Percentiles rank a stretch among this genome's conserved stretches.
These are phyloP conservation scores for Lepidostoma basale DNA, from an alignment of 1,140 invertebrate genomes.

Conservation along the genomic window DNA sequence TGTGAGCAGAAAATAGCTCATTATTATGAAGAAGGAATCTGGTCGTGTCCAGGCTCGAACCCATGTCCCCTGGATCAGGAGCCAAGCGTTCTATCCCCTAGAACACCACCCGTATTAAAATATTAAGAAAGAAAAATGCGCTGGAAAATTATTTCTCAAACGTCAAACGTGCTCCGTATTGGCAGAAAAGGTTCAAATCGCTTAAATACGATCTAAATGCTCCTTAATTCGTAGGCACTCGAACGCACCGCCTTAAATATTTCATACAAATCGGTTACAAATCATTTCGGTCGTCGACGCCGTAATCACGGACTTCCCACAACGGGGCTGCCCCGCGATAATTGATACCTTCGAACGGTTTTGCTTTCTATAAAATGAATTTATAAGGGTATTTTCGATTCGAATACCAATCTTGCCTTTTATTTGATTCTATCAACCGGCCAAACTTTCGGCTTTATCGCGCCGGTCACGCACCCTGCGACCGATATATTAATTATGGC, in stretches of 20 bases:
- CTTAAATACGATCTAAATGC: conserved; percentile 1
- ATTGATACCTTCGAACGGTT: conserved; percentile 30
- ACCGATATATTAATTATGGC: conserved; percentile 32
- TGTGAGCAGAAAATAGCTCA: too few relatives aligned
- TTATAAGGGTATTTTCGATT: conserved; percentile 22
- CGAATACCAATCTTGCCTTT: conserved; percentile 24
- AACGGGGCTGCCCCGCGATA: background rate
- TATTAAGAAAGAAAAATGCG: too few relatives aligned
- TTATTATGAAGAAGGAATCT: too few relatives aligned
- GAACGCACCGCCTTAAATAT: background rate
- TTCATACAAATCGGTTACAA: background rate
- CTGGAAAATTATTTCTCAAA: too few relatives aligned
- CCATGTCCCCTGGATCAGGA: too few relatives aligned
- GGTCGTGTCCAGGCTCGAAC: too few relatives aligned
- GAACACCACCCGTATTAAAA: too few relatives aligned
- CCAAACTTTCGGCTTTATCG: conserved; percentile 8
- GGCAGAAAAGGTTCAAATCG: background rate
- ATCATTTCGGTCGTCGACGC: background rate
- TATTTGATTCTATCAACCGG: conserved; percentile 31
- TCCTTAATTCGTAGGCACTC: background rate
- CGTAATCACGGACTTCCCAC: background rate
- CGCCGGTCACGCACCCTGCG: conserved; percentile 21
- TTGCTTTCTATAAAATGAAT: conserved; percentile 14
- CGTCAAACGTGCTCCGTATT: background rate
- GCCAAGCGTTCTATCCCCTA: too few relatives aligned